Evolutionary conservation across 2,797 vertebrate genomes (phyloP).

Genomic region (Craterocephalus amniculus): DNA sequence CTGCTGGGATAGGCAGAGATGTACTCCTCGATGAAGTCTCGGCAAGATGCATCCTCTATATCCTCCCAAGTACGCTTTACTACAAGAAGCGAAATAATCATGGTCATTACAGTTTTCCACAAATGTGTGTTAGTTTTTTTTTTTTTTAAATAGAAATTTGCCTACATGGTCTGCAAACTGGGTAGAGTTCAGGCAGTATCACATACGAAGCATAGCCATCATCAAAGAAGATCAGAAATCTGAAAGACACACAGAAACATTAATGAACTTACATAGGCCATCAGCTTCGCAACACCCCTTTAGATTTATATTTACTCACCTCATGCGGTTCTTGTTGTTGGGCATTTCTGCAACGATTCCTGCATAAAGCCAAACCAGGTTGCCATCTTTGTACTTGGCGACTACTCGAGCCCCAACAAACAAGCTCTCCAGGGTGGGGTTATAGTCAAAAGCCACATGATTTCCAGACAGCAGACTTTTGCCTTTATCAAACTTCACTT

Average conservation of each 20-base stretch:
- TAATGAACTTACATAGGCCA: neutral
- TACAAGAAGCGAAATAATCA: conserved; percentile 57
- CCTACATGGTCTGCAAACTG: conserved; percentile 92
- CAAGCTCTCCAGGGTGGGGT: conserved; percentile 89
- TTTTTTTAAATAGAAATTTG: neutral
- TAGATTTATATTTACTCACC: conserved; percentile 74
- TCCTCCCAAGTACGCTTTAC: conserved; percentile 95
- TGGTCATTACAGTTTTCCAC: neutral
- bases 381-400: conserved; percentile 96
- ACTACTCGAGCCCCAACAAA: conserved; percentile 96
- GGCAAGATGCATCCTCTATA: conserved; percentile 94
- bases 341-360: conserved; percentile 97
- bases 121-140: neutral
- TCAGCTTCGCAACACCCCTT: neutral
- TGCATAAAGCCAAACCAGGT: conserved; percentile 97
- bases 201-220: conserved; percentile 98
- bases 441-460: conserved; percentile 95
- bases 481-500: conserved; percentile 98
- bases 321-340: conserved; percentile 94
- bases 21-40: conserved; percentile 97
- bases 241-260: conserved; percentile 61
- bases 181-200: conserved; percentile 91
- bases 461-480: conserved; percentile 98
- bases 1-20: conserved; percentile 97
- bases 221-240: conserved; percentile 97